Evolutionary conservation across 2,797 vertebrate species (phyloP), one percentile per base, ranked within the genome.

Genomic region (Salmo trutta): DNA sequence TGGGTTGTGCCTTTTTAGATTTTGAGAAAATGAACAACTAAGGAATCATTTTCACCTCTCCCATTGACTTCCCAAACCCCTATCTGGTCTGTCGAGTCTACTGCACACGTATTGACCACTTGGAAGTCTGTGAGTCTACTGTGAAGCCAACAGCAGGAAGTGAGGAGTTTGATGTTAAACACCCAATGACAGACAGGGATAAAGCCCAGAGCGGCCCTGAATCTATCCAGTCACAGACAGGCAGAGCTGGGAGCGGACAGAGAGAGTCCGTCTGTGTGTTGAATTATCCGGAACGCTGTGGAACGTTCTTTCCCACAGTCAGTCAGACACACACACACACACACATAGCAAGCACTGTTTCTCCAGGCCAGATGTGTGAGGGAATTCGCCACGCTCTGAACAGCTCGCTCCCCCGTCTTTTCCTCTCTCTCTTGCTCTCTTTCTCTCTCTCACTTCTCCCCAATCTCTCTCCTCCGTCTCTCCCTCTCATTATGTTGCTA

Each of bases 281-380:
- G 91, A 90, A 86, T 90, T 83, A 91, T 85, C 87, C 83, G 86
- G 86, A 91, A 88, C 77, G 70, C 81, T 73, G 85, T 51, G 69
- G 78, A 87, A 88, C 75, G 41, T 77, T 82, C 81, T 82, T 83
- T 89, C 82, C 85, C 86, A 78, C 76, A 77, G 27, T 65, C 56
- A 7, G 15, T 3, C 27, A 73, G 53, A 73, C 53, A 36, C 53
- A 59, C 52, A 73, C 71, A 73, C 71, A 72, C 47, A 72, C 51
- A 53, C 71, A 53, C 21, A 53, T 21, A 73, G 88, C 84, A 78
- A 86, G 78, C 56, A 88, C 80, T 84, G 86, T 90, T 81, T 92
- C 90, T 90, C 87, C 84, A 75, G 79, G 88, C 92, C 94, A 93
- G 88, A 91, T 93, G 91, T 92, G 89, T 79, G 68, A 33, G 75